phyloP scores from a whole-genome alignment of 2,888 invertebrate species.

The Nezara viridula region DNA sequence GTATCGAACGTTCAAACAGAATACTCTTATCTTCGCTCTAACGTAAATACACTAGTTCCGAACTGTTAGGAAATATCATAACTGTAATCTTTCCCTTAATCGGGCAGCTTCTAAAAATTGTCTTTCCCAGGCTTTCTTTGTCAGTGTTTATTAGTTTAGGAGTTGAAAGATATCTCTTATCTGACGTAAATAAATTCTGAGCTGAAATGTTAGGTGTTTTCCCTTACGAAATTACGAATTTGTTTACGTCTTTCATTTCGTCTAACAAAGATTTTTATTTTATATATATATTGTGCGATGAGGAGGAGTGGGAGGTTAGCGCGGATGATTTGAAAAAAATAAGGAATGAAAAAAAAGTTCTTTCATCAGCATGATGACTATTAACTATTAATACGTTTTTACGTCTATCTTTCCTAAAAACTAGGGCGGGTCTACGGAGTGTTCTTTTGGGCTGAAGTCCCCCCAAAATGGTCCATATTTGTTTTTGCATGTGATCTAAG shows the following conservation, averaged over 20 bases:
- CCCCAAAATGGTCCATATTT: no score
- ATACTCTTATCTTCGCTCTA: neutral
- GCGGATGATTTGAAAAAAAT: no score
- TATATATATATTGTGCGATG: no score
- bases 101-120: slow-evolving; percentile 5
- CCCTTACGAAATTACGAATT: neutral
- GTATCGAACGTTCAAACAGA: neutral
- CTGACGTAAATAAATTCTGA: neutral
- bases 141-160: neutral
- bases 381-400: no score
- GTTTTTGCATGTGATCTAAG: no score
- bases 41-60: slow-evolving; percentile 2
- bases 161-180: neutral
- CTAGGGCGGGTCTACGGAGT: no score
- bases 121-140: slow-evolving; percentile 8
- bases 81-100: neutral
- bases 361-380: no score
- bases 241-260: neutral
- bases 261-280: no score
- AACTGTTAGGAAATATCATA: neutral
- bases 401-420: no score
- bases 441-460: no score
- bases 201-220: neutral
- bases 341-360: no score
- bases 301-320: no score